A percentile compares a stretch with the other conserved stretches of the same genome.
phyloP scores from a whole-genome alignment of 2,113 vertebrate genomes.

The Chrysochloris asiatica region DNA sequence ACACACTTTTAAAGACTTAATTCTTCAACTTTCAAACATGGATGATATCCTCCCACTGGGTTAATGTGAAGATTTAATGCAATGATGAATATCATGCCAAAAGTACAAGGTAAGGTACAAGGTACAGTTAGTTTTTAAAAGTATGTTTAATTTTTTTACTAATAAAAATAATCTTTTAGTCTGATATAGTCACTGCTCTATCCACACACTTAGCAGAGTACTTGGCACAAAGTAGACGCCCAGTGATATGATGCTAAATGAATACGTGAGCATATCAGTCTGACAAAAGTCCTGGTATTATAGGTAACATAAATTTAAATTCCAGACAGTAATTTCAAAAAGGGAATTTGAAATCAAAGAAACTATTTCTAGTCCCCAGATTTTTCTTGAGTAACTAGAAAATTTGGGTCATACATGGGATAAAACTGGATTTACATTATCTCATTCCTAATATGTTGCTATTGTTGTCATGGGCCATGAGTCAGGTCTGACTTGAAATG shows the following conservation, averaged over 20 bases:
- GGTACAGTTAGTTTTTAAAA: not conserved
- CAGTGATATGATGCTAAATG: too few species aligned
- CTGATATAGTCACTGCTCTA: too few species aligned
- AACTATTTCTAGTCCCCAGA: not conserved
- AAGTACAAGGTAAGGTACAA: not conserved
- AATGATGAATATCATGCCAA: not conserved
- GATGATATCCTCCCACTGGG: not conserved
- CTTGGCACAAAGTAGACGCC: too few species aligned
- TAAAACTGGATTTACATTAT: not conserved
- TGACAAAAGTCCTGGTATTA: not conserved
- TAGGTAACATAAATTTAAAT: not conserved
- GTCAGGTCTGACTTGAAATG: too few species aligned
- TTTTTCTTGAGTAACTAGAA: not conserved
- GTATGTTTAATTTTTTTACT: too few species aligned
- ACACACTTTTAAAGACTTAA: not conserved
- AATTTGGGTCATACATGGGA: not conserved
- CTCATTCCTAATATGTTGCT: not conserved
- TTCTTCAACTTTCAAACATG: not conserved
- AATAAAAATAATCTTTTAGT: too few species aligned
- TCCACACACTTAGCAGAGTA: too few species aligned
- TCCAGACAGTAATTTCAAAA: not conserved
- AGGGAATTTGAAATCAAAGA: not conserved
- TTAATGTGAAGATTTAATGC: not conserved
- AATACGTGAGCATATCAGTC: too few species aligned
- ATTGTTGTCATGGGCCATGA: too few species aligned